Evolutionary conservation across 2,113 vertebrate genomes (phyloP), one percentile per base, ranked within the genome.

Genomic region (Bubalus kerabau): DNA sequence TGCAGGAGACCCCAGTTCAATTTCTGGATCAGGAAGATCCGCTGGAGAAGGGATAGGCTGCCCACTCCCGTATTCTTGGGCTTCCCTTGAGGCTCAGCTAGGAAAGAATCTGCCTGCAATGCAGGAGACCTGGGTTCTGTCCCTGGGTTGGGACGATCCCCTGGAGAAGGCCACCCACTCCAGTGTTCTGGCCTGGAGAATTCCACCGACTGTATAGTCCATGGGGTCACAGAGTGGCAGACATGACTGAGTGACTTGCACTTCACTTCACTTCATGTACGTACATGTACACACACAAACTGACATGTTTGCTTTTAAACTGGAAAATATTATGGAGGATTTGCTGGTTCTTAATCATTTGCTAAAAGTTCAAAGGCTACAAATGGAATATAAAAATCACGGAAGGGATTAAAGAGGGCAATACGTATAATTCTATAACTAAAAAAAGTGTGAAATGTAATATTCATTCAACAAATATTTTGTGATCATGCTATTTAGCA

Each of bases 141-240:
- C 17, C 19, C 17, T 36, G 64, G 9, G 4, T 36, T 71, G 9
- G n/a, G 17, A 36, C 0, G 9, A 5, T 21, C 5, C n/a, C 64
- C 64, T 71, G 64, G 21, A 36, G 64, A 71, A 71, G 64, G 64
- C n/a, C 17, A 36, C 64, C 5, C n/a, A 36, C 17, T 71, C 64
- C n/a, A 23, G 64, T 36, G 11, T 36, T 71, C 17, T 36, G n/a
- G 9, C 64, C 64, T 71, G 64, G 19, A 71, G 64, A 36, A 36
- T 36, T n/a, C n/a, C 64, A 71, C 19, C 9, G 19, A 36, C 19
- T 36, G 1, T 36, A 36, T 12, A 23, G n/a, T 71, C n/a, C 5
- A 71, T 40, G 19, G 9, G n/a, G 67, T 71, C 19, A 11, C 67
- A 71, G 40, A 71, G 67, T 23, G 67, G 23, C n/a, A 71, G 10